Conservation (phyloP, 30 jellyfish, hydroid and myxozoan genomes). For the Aurelia coerulea region DNA sequence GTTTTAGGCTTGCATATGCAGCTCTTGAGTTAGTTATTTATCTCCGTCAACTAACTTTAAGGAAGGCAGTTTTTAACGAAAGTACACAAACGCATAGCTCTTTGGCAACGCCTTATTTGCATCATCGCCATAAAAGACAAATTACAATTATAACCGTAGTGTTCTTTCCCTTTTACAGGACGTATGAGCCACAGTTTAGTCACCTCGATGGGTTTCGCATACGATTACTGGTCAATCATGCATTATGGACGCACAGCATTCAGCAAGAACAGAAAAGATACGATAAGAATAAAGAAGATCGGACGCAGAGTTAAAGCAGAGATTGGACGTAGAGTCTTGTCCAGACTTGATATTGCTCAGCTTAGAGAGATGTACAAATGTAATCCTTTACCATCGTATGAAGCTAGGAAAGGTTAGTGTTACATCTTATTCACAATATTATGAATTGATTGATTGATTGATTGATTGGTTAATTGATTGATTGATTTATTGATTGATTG, state of each 20-base stretch:
- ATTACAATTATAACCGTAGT: too few species aligned
- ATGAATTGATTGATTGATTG: neutral
- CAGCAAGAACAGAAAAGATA: slow-evolving; percentile 81
- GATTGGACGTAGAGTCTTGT: slow-evolving; percentile 81
- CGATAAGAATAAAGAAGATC: slow-evolving; percentile 71
- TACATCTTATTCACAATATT: neutral
- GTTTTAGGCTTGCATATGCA: too few species aligned
- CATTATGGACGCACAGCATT: slow-evolving; percentile 87
- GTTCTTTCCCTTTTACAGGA: slow-evolving; percentile 24
- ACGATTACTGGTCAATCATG: slow-evolving; percentile 95
- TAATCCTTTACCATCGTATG: slow-evolving; percentile 71
- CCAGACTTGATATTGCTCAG: slow-evolving; percentile 93
- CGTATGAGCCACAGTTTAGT: slow-evolving; percentile 66
- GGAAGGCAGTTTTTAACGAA: too few species aligned
- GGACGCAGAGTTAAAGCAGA: slow-evolving; percentile 71
- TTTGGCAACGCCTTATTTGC: too few species aligned
- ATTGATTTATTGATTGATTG: too few species aligned
- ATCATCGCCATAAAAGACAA: too few species aligned
- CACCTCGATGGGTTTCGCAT: slow-evolving; percentile 91
- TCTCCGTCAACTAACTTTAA: too few species aligned
- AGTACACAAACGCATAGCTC: too few species aligned
- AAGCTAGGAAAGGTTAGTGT: slow-evolving; percentile 58
- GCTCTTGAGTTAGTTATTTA: too few species aligned
- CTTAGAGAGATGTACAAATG: slow-evolving; percentile 94
- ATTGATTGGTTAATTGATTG: too few species aligned